phyloP scores from a whole-genome alignment of 2,113 vertebrate genomes.

The Dromiciops gliroides region DNA sequence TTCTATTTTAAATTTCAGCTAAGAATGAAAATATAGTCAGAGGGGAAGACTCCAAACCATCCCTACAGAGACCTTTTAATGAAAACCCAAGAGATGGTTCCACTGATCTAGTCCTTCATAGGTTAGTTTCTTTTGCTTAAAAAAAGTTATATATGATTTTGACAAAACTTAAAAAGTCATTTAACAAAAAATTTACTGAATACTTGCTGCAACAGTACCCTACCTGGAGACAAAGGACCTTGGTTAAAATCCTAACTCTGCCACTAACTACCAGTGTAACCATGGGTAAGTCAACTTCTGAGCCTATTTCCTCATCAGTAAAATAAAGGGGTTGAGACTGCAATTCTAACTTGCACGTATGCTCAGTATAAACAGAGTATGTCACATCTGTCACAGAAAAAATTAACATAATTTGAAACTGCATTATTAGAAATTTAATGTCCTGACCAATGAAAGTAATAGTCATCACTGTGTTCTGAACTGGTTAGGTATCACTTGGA shows the following conservation, averaged over 20 bases:
- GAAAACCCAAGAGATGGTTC: constrained; percentile 40
- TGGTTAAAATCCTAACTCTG: not conserved
- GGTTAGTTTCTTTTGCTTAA: constrained; percentile 57
- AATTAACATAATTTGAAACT: not conserved
- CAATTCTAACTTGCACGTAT: not conserved
- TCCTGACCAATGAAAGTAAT: not conserved
- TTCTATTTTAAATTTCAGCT: constrained; percentile 50
- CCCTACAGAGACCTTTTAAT: constrained; percentile 3
- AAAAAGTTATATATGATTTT: not conserved
- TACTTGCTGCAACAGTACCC: not conserved
- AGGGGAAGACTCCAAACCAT: not conserved
- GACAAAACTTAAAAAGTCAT: not conserved
- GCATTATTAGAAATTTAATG: not conserved
- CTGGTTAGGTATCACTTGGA: not conserved
- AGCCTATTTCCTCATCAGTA: not conserved
- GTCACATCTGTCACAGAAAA: not conserved
- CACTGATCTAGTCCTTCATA: not conserved
- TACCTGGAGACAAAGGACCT: not conserved
- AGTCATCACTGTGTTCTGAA: not conserved
- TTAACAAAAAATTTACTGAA: not conserved
- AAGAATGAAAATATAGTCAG: not conserved
- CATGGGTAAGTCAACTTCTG: not conserved
- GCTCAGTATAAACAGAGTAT: not conserved
- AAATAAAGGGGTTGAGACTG: not conserved
- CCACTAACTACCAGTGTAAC: not conserved